Base-by-base conservation (phyloP, 2,888 invertebrate genomes). In the Tipula unca region DNA sequence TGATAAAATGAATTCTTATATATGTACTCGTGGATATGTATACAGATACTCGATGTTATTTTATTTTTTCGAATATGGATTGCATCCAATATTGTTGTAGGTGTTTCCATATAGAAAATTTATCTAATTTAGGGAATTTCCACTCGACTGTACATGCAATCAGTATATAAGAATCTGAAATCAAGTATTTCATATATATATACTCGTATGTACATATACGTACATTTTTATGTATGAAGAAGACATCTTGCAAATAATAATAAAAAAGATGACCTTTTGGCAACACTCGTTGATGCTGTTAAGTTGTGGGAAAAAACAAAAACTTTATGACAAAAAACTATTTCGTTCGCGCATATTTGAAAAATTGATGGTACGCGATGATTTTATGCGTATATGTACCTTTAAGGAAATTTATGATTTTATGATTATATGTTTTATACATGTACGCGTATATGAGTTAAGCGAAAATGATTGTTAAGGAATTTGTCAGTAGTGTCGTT, bases 401-500 rank as follows among this genome's bases (percentile, higher is more conserved):
- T 25, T 69, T 69, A 69, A 69, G 69, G 69, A 20, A 69, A 69
- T 69, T 69, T 69, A 69, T 69, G 69, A 69, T 69, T 69, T 69
- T 69, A 69, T 69, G 69, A 69, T 69, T 25, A 69, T 25, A 69
- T 3, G 10, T 25, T 13, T 69, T 10, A 10, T 25, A 32, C 13
- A 25, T 25, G 25, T 69, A 25, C 14, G 14, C 1, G 10, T 69
- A 10, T 25, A 8, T 69, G 69, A 2, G 1, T 2, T 48, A 17
- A 6, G 6, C 3, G 17, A 69, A 69, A 3, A 69, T 69, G 69
- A 69, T 69, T 69, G 69, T 69, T 69, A 69, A 69, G 69, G 69
- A 69, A 69, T 69, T 69, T 69, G 69, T 69, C 69, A 69, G 69
- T 69, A 69, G 69, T 69, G 69, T 69, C 69, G 69, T 69, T 69